Base-by-base conservation (phyloP, 2,113 vertebrate genomes). In the Dipodomys stephensi region DNA sequence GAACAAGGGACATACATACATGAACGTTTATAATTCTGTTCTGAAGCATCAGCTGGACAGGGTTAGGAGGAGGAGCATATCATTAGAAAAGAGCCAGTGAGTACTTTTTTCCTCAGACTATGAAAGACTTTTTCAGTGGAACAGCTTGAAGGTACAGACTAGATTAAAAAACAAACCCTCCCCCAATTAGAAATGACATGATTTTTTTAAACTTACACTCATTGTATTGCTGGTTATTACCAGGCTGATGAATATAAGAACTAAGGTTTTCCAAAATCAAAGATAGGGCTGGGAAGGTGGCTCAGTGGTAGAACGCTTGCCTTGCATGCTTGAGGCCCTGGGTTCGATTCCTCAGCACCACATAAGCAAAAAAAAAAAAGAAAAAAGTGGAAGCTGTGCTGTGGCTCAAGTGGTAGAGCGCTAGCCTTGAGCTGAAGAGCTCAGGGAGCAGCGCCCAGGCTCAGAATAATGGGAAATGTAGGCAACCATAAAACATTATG, bases 131-230 rank as follows among this genome's bases (percentile, higher is more conserved):
- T 4, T 67, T 64, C 76, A 78, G 46, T 73, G 73, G 13, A 62
- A 39, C n/a, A 71, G 39, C 71, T 81, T 92, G 57, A 65, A 91
- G 73, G 62, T 82, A 83, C n/a, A 91, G 87, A 76, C 19, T 78
- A 62, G 32, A 64, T 25, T 64, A 64, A 23, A 64, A 64, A 57
- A 57, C 11, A 57, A 57, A 57, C 49, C 49, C 60, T 7, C 23
- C 19, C 20, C 23, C 53, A 93, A 28, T 16, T 30, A 57, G 60
- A 74, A 89, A 7, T 73, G 46, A 76, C 13, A 28, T 88, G 39
- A 64, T 23, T 91, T 96, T 81, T 88, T 92, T 57, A 77, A 46
- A 32, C 15, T 57, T 64, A 64, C 16, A 22, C 62, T 69, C 81
- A 13, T 35, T 82, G 82, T 28, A 2, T 80, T 89, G 16, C 67